Base-by-base conservation (phyloP, 2,888 invertebrate species). In the Melangyna quadrimaculata region DNA sequence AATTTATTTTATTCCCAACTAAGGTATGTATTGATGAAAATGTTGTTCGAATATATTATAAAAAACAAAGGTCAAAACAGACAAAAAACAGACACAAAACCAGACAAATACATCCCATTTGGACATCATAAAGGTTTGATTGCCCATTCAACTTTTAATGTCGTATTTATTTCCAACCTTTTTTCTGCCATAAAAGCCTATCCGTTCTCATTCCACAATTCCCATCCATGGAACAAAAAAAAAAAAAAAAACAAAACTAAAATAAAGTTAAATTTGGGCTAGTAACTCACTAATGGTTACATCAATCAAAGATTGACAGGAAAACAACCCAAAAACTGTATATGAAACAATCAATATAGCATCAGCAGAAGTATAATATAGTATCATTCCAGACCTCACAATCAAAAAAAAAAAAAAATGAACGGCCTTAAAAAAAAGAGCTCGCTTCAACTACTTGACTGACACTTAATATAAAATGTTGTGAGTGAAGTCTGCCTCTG, bases 291-390 rank as follows among this genome's bases (percentile, higher is more conserved):
- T 74, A 75, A 78, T 63, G 55, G 57, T 48, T 55, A 72, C 75
- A 84, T 84, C 80, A 80, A 84, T 84, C 84, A 84, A 80, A 75
- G 72, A 84, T 80, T 80, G 80, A 84, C 75, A 75, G 45, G 63
- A 61, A 70, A 70, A 48, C 70, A 70, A 78, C 73, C 61, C 40
- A 17, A 32, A 65, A 55, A 69, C 45, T 29, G 1, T 27, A 29
- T 29, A n/a, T 17, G 14, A 3, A 65, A 43, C 70, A 69, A 59
- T 67, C 67, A 51, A 81, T 70, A 40, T 70, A 40, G 51, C 61
- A 72, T 51, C 71, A 65, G 61, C 61, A 65, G 3, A 35, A 65
- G 45, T 45, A n/a, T n/a, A 51, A 67, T 43, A 67, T n/a, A 61
- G 48, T 35, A 51, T 73, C 48, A 48, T 53, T 51, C 32, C 37